phyloP scores from a whole-genome alignment of 2,888 invertebrate species.

The Ceramica pisi region DNA sequence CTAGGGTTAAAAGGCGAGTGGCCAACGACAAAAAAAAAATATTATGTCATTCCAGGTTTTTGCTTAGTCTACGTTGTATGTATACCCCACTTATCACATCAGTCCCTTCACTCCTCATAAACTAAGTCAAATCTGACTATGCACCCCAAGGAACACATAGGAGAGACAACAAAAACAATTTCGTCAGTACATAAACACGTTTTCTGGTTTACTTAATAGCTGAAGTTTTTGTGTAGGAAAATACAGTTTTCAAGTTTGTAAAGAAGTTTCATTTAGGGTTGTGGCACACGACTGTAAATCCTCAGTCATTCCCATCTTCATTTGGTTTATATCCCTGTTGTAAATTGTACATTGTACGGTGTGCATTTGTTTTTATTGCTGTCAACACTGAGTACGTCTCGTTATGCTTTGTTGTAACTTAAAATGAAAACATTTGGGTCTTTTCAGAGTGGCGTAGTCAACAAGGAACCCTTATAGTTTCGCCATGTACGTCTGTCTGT shows the following conservation, averaged over 20 bases:
- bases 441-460: background rate
- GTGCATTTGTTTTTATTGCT: slow-evolving; percentile 43
- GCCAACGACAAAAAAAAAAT: no score
- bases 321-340: slow-evolving; percentile 35
- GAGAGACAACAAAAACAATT: slow-evolving; percentile 46
- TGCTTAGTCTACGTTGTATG: no score
- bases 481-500: no score
- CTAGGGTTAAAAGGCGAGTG: no score
- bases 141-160: slow-evolving; percentile 11
- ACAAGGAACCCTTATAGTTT: no score
- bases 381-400: background rate
- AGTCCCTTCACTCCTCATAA: slow-evolving; percentile 10
- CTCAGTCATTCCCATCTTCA: slow-evolving; percentile 17
- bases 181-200: slow-evolving; percentile 49
- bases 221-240: slow-evolving; percentile 55
- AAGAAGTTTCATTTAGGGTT: slow-evolving; percentile 40
- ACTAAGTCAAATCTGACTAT: slow-evolving; percentile 8
- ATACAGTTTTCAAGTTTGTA: slow-evolving; percentile 42
- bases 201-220: slow-evolving; percentile 53
- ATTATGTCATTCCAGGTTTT: no score
- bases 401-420: slow-evolving; percentile 7
- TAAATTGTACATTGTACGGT: slow-evolving; percentile 34
- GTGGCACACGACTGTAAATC: slow-evolving; percentile 37
- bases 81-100: background rate
- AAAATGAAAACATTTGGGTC: background rate